Percentiles rank a stretch among this genome's conserved stretches.
Conservation (phyloP, 2,113 vertebrate species). For the Arvicanthis niloticus region DNA sequence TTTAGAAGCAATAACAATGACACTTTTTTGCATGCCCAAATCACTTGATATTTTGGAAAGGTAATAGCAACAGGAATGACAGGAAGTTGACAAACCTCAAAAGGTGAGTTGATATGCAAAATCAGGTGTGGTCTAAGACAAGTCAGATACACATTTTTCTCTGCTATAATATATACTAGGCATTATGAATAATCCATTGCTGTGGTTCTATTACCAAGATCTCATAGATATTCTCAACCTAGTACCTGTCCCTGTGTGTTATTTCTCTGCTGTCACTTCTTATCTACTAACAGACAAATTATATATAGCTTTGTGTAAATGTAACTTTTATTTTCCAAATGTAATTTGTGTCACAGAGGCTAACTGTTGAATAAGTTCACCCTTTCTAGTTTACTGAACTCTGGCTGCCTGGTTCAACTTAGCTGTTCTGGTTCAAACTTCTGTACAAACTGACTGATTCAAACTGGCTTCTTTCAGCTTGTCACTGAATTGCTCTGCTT, state of each 20-base stretch:
- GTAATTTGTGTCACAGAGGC: too few species aligned
- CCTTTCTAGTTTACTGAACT: too few species aligned
- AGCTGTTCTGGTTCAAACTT: too few species aligned
- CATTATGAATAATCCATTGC: background rate
- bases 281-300: background rate
- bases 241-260: background rate
- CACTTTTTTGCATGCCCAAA: background rate
- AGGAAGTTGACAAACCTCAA: background rate
- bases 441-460: too few species aligned
- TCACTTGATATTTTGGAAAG: background rate
- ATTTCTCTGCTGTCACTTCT: background rate
- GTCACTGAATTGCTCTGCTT: too few species aligned
- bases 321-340: too few species aligned
- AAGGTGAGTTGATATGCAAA: background rate
- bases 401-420: too few species aligned
- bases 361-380: too few species aligned
- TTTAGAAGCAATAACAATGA: background rate
- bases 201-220: background rate
- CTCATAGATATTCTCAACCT: background rate
- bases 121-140: background rate
- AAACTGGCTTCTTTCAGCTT: too few species aligned
- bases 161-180: background rate
- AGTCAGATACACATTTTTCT: background rate
- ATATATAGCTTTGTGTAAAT: background rate
- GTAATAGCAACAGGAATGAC: background rate